A percentile compares a stretch with the other conserved stretches of the same genome.
Conservation (phyloP, 2,113 vertebrate genomes). For the Colinus virginianus region DNA sequence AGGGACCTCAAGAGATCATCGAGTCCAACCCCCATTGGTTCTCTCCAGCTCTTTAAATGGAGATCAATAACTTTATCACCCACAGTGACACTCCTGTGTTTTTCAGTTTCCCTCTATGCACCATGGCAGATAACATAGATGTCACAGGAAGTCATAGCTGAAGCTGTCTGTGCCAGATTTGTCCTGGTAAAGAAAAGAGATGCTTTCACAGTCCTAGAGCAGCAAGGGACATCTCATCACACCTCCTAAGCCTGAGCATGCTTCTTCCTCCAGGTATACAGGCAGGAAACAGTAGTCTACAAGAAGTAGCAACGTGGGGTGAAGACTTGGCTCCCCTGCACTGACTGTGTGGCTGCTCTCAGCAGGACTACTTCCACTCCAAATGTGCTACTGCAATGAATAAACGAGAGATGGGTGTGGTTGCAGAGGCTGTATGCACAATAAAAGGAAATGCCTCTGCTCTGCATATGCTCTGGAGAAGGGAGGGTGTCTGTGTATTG, state of each 20-base stretch:
- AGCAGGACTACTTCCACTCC: conserved; percentile 1
- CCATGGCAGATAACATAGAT: background rate
- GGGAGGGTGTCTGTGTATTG: background rate
- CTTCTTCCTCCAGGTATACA: background rate
- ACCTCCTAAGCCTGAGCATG: background rate
- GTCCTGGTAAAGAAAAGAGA: background rate
- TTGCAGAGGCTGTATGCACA: background rate
- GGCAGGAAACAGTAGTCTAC: background rate
- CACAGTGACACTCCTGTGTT: too few species aligned
- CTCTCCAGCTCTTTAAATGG: too few species aligned
- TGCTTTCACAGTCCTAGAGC: background rate
- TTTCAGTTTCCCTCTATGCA: background rate
- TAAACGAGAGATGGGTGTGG: conserved; percentile 15
- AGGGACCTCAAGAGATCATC: too few species aligned
- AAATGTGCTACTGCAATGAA: background rate
- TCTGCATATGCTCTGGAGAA: conserved; percentile 7
- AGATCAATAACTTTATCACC: too few species aligned
- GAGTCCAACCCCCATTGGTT: too few species aligned
- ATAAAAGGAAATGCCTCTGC: conserved; percentile 57
- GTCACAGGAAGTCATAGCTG: background rate
- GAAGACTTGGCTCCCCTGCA: background rate
- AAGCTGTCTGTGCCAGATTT: background rate
- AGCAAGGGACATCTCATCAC: background rate
- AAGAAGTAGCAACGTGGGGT: background rate
- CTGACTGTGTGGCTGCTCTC: background rate